Evolutionary conservation across 1,140 invertebrate species (phyloP).

Genomic region (Drosophila arizonae): DNA sequence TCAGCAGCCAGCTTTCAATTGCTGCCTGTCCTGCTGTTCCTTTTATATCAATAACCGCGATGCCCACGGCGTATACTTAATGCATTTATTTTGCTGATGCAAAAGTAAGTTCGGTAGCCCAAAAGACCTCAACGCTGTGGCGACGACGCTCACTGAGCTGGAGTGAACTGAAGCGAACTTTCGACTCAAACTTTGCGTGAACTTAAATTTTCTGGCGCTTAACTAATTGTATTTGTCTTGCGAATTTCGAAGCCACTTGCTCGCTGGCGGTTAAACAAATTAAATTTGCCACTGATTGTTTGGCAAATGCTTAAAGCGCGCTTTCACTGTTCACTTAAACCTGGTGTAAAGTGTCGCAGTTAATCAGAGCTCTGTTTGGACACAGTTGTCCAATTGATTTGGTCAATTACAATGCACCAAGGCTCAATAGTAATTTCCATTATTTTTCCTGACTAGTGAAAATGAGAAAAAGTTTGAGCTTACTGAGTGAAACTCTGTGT

Average conservation of each 20-base stretch:
- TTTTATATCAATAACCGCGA: not conserved
- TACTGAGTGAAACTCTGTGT: conserved; percentile 57
- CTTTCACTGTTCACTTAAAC: not conserved
- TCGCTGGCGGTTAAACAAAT: conserved; percentile 1
- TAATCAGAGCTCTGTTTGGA: not conserved
- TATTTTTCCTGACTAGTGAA: not conserved
- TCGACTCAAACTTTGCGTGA: conserved; percentile 13
- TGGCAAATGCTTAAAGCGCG: not conserved
- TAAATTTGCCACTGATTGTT: conserved; percentile 24
- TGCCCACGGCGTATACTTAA: not conserved
- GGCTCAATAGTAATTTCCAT: conserved; percentile 29
- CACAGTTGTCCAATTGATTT: not conserved
- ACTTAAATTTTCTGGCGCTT: conserved; percentile 23
- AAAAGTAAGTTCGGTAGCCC: not conserved
- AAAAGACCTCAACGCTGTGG: not conserved
- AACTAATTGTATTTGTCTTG: conserved; percentile 58
- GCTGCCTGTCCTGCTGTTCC: not conserved
- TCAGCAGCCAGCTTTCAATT: not conserved
- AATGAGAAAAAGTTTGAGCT: conserved; percentile 45
- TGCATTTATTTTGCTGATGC: not conserved
- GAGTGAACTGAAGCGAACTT: not conserved
- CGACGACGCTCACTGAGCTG: too few species aligned
- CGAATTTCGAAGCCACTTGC: conserved; percentile 1
- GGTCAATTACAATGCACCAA: conserved; percentile 27
- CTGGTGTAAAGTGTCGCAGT: not conserved